phyloP scores from a whole-genome alignment of 2,797 vertebrate genomes.

The Phrynocephalus vlangalii region DNA sequence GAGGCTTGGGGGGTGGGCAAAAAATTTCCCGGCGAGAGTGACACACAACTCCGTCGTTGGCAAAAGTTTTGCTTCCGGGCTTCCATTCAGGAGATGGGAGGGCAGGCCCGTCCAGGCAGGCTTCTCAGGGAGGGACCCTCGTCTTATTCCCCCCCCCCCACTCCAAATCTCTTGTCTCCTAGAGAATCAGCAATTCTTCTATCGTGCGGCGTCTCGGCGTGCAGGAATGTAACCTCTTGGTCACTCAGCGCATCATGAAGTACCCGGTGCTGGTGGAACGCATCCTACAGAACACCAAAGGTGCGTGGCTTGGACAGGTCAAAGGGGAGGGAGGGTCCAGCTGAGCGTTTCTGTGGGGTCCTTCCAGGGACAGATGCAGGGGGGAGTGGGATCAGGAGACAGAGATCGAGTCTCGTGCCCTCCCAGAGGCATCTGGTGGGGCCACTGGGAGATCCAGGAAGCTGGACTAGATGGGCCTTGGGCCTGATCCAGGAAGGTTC shows the following conservation, averaged over 20 bases:
- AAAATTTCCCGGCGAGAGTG: no score
- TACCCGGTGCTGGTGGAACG: slow-evolving; percentile 95
- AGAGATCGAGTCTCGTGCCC: no score
- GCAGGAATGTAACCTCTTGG: slow-evolving; percentile 92
- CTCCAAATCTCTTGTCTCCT: slow-evolving; percentile 5
- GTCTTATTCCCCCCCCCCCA: not conserved
- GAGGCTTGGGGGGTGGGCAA: no score
- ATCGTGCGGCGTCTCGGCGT: slow-evolving; percentile 91
- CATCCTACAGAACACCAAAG: slow-evolving; percentile 93
- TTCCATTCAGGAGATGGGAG: not conserved
- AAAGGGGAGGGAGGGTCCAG: no score
- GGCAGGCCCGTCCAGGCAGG: not conserved
- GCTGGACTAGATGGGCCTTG: no score
- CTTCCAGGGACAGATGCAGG: no score
- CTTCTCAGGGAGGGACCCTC: not conserved
- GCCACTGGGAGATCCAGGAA: no score
- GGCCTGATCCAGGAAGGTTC: no score
- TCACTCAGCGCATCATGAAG: slow-evolving; percentile 98
- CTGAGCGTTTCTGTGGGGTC: no score
- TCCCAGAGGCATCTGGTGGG: no score
- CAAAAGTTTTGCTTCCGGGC: not conserved
- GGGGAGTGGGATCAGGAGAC: no score
- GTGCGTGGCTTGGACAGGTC: slow-evolving; percentile 63
- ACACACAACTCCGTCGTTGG: no score
- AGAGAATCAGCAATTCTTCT: slow-evolving; percentile 91